Percentiles rank a stretch among this genome's conserved stretches.
Conservation (phyloP, 2,797 vertebrate genomes). For the Tympanoctomys barrerae region DNA sequence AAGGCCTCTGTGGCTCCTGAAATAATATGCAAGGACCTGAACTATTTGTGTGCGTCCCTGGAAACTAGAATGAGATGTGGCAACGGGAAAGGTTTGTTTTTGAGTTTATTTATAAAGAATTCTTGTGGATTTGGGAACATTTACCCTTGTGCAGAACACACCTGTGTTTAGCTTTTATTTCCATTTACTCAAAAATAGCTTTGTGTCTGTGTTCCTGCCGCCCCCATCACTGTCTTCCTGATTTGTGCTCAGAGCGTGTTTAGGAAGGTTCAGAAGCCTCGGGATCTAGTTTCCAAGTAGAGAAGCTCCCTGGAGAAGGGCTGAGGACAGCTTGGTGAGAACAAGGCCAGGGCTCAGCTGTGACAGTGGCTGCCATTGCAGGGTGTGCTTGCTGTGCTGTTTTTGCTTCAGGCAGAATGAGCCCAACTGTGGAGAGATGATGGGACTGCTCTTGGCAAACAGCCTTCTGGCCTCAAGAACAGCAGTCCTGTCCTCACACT, state of each 20-base stretch:
- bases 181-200: constrained; percentile 78
- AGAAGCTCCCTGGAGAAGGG: constrained; percentile 47
- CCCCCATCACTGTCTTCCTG: constrained; percentile 59
- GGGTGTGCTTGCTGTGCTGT: neutral
- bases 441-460: neutral
- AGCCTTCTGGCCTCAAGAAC: neutral
- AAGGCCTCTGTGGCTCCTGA: constrained; percentile 35
- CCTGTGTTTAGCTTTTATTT: constrained; percentile 81
- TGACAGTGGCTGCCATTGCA: neutral
- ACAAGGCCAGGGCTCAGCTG: neutral
- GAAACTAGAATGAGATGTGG: constrained; percentile 72
- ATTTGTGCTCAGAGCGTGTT: constrained; percentile 48
- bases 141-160: constrained; percentile 73
- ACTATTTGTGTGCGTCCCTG: constrained; percentile 73
- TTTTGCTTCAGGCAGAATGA: neutral
- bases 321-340: constrained; percentile 38
- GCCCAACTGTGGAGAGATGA: neutral
- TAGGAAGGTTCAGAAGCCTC: constrained; percentile 51
- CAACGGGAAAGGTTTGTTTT: constrained; percentile 64
- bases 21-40: constrained; percentile 58
- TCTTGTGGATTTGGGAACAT: constrained; percentile 72
- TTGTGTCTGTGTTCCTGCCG: constrained; percentile 54
- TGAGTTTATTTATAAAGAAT: constrained; percentile 81
- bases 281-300: constrained; percentile 31
- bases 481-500: neutral